A percentile compares a stretch with the other conserved stretches of the same genome.
These are phyloP conservation scores for Drosophila borealis DNA, from an alignment of 2,888 invertebrate genomes.

Conservation along the genomic window DNA sequence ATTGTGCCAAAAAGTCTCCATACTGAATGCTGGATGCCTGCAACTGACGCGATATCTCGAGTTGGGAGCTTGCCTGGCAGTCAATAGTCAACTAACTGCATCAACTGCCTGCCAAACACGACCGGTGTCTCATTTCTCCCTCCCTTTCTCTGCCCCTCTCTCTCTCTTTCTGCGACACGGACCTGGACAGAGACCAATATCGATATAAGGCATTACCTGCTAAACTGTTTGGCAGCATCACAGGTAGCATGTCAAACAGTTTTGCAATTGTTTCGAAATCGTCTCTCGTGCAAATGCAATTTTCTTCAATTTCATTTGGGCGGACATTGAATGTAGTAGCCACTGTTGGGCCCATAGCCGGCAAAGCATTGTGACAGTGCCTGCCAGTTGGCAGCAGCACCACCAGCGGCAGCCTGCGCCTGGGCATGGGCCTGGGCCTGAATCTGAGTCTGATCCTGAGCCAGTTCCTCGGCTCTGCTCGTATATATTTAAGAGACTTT, in stretches of 20 bases:
- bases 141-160: conserved; percentile 3
- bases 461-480: conserved; percentile 30
- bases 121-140: conserved; percentile 38
- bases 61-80: conserved; percentile 58
- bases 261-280: conserved; percentile 82
- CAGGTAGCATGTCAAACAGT: conserved; percentile 79
- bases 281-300: conserved; percentile 80
- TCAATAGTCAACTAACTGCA: conserved; percentile 77
- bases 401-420: conserved; percentile 2
- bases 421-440: conserved; percentile 7
- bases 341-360: conserved; percentile 31
- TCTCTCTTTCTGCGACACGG: conserved; percentile 13
- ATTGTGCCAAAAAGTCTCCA: conserved; percentile 72
- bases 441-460: conserved; percentile 20
- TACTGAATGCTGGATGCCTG: conserved; percentile 48
- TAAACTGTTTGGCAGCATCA: conserved; percentile 79
- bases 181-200: conserved; percentile 53
- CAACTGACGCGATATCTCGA: conserved; percentile 75
- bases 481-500: conserved; percentile 59
- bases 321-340: conserved; percentile 59
- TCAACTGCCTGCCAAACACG: conserved; percentile 71
- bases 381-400: conserved; percentile 62
- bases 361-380: conserved; percentile 36
- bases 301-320: conserved; percentile 80
- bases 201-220: conserved; percentile 82